A percentile compares a stretch with the other conserved stretches of the same genome.
Evolutionary conservation across 2,113 vertebrate genomes (phyloP).

Genomic region (Sisor rabdophorus): DNA sequence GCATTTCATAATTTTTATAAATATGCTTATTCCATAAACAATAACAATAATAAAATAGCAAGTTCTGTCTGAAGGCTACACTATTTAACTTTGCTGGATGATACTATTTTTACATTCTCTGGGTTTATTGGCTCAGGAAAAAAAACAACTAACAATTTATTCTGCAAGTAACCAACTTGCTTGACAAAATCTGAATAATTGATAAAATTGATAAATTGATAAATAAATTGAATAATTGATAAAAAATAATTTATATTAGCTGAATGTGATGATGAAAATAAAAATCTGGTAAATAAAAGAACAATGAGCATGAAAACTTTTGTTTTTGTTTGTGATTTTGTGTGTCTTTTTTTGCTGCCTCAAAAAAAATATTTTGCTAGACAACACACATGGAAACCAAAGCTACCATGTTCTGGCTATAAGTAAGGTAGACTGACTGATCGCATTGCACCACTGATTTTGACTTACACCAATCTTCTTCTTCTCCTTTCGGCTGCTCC

Average conservation of each 20-base stretch:
- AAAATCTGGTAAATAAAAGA: background rate
- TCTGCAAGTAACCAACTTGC: background rate
- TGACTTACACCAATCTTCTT: conserved; percentile 28
- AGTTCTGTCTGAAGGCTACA: no score
- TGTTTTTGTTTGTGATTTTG: background rate
- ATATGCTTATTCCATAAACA: no score
- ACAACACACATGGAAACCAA: background rate
- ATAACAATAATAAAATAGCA: no score
- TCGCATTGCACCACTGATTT: conserved; percentile 28
- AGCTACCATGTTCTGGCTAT: conserved; percentile 34
- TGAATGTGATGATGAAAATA: no score
- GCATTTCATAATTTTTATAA: no score
- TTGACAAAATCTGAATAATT: background rate
- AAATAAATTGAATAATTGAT: no score
- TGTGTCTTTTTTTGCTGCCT: conserved; percentile 20
- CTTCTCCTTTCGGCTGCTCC: no score
- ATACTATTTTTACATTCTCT: background rate
- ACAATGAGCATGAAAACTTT: background rate
- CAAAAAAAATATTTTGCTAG: background rate
- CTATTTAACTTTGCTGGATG: background rate
- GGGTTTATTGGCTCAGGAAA: no score
- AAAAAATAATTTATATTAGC: no score
- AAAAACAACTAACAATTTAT: background rate
- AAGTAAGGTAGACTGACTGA: conserved; percentile 34
- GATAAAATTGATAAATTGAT: no score